phyloP scores from a whole-genome alignment of 2,888 invertebrate species.

The Erebia epiphron region DNA sequence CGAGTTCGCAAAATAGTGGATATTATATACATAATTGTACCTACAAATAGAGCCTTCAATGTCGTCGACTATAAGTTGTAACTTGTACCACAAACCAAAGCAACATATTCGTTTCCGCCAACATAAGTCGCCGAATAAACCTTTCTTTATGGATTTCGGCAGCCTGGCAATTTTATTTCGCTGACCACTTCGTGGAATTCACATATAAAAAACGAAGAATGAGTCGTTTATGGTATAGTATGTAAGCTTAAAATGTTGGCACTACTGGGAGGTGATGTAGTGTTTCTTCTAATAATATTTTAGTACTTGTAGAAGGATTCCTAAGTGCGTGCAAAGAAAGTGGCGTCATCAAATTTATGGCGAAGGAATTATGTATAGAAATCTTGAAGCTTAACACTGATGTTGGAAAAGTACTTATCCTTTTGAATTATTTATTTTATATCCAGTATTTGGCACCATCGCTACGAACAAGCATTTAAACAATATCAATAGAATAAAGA shows the following conservation, averaged over 20 bases:
- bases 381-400: not conserved
- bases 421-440: slow-evolving; percentile 8
- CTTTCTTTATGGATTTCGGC: slow-evolving; percentile 76
- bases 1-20: too few relatives aligned
- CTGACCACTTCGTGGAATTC: slow-evolving; percentile 62
- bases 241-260: slow-evolving; percentile 49
- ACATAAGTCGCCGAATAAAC: slow-evolving; percentile 61
- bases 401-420: not conserved
- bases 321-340: slow-evolving; percentile 36
- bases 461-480: not conserved
- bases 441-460: not conserved
- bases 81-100: slow-evolving; percentile 45
- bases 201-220: slow-evolving; percentile 53
- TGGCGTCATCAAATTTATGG: slow-evolving; percentile 30
- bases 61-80: slow-evolving; percentile 30
- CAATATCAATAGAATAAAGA: not conserved
- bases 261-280: slow-evolving; percentile 42
- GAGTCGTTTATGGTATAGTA: slow-evolving; percentile 39
- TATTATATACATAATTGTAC: not conserved
- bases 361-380: slow-evolving; percentile 17
- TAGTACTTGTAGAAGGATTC: slow-evolving; percentile 30
- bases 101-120: slow-evolving; percentile 65
- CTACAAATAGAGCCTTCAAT: not conserved
- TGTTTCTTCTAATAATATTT: slow-evolving; percentile 37
- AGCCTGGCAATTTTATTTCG: slow-evolving; percentile 66